Conservation (phyloP, 2,113 vertebrate genomes). For the Notothenia coriiceps region DNA sequence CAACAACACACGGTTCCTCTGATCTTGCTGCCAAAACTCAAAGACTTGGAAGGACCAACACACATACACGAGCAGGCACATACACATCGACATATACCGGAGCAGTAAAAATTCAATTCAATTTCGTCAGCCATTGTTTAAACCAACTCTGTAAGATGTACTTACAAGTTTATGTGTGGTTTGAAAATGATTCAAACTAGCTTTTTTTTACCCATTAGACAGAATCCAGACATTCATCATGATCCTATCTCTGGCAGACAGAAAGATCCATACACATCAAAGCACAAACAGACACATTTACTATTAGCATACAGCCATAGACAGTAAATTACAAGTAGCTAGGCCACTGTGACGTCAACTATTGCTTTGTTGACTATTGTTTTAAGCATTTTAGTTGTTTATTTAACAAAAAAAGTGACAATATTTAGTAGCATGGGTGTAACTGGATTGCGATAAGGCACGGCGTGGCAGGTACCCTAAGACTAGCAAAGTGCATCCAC, state of each 20-base stretch:
- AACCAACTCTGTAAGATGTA: constrained; percentile 48
- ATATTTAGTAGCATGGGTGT: not conserved
- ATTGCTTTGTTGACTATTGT: not conserved
- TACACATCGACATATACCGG: constrained; percentile 48
- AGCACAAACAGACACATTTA: not conserved
- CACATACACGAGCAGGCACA: constrained; percentile 47
- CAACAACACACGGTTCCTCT: constrained; percentile 72
- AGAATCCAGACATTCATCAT: constrained; percentile 12
- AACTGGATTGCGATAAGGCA: not conserved
- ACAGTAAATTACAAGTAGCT: not conserved
- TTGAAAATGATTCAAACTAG: constrained; percentile 41
- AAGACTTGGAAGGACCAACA: constrained; percentile 72
- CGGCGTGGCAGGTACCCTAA: no score
- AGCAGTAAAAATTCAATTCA: constrained; percentile 64
- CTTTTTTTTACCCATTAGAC: constrained; percentile 1
- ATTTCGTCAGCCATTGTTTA: constrained; percentile 69
- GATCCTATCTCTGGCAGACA: constrained; percentile 2
- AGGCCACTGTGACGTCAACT: not conserved
- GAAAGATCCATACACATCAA: no score
- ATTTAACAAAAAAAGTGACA: not conserved
- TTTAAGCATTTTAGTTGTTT: not conserved
- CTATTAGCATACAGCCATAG: not conserved
- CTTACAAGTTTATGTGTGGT: constrained; percentile 53
- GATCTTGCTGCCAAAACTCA: constrained; percentile 79
- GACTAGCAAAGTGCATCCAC: not conserved